Evolutionary conservation across 2,888 invertebrate genomes (phyloP).

Genomic region (Spilarctia lutea): DNA sequence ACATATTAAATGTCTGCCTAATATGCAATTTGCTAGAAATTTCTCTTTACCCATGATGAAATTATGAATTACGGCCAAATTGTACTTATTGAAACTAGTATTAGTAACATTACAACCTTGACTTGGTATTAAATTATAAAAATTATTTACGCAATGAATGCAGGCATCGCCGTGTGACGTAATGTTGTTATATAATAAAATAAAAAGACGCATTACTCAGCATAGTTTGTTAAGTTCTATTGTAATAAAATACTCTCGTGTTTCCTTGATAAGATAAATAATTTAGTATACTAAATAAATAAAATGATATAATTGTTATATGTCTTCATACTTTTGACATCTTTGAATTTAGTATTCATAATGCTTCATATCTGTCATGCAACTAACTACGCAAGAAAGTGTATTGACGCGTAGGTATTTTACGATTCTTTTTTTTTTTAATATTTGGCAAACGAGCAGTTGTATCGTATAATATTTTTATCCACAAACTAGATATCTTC

Average conservation of each 20-base stretch:
- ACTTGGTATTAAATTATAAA: background rate
- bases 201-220: too few relatives aligned
- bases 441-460: too few relatives aligned
- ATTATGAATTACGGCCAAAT: slow-evolving; percentile 1
- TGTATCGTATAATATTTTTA: too few relatives aligned
- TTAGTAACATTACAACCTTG: background rate
- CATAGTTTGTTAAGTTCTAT: background rate
- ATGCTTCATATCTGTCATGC: too few relatives aligned
- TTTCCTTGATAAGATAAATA: background rate
- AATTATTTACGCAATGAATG: background rate
- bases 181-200: slow-evolving; percentile 5
- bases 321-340: background rate
- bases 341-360: background rate
- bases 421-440: too few relatives aligned
- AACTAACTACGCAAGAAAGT: too few relatives aligned
- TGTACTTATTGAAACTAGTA: background rate
- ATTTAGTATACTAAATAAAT: background rate
- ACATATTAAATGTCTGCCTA: background rate
- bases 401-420: too few relatives aligned
- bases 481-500: too few relatives aligned
- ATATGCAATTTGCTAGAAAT: background rate
- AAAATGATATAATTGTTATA: background rate
- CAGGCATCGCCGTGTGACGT: background rate
- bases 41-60: background rate
- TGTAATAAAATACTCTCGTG: background rate